Conservation (phyloP, 1,140 invertebrate genomes). For the Drosophila trapezifrons region DNA sequence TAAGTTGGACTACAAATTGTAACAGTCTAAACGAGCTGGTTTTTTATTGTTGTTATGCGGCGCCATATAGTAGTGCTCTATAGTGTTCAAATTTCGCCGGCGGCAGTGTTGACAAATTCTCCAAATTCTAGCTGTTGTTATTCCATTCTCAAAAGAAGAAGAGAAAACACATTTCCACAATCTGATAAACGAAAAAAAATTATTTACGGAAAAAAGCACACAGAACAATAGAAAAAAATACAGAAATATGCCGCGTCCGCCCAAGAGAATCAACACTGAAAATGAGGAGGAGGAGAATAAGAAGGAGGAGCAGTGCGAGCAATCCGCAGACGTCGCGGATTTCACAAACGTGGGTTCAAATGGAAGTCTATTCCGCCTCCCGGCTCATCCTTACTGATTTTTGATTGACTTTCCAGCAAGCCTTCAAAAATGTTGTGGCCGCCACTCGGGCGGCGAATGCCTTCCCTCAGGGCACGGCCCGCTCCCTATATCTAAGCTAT, state of each 20-base stretch:
- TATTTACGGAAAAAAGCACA: constrained; percentile 20
- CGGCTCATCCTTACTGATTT: not conserved
- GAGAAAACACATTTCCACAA: constrained; percentile 71
- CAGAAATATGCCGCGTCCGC: constrained; percentile 35
- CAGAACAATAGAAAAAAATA: constrained; percentile 1
- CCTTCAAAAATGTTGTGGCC: constrained; percentile 83
- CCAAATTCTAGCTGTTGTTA: constrained; percentile 69
- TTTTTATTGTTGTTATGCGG: constrained; percentile 8
- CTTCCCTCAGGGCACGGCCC: constrained; percentile 88
- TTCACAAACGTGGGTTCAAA: constrained; percentile 54
- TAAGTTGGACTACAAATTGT: constrained; percentile 25
- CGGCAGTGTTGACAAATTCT: constrained; percentile 65
- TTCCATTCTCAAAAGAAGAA: constrained; percentile 58
- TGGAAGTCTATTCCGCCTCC: too few relatives aligned
- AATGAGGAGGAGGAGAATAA: constrained; percentile 7
- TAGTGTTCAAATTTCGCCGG: constrained; percentile 46
- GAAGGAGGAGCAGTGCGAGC: not conserved
- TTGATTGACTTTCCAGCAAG: constrained; percentile 30
- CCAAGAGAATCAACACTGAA: constrained; percentile 31
- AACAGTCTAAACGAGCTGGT: constrained; percentile 13
- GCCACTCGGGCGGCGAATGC: constrained; percentile 89
- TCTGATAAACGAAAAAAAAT: constrained; percentile 18
- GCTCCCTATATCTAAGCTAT: constrained; percentile 89
- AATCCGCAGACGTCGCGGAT: constrained; percentile 17
- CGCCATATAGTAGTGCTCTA: constrained; percentile 23